Evolutionary conservation across 2,888 invertebrate genomes (phyloP).

Genomic region (Cosmia trapezina): DNA sequence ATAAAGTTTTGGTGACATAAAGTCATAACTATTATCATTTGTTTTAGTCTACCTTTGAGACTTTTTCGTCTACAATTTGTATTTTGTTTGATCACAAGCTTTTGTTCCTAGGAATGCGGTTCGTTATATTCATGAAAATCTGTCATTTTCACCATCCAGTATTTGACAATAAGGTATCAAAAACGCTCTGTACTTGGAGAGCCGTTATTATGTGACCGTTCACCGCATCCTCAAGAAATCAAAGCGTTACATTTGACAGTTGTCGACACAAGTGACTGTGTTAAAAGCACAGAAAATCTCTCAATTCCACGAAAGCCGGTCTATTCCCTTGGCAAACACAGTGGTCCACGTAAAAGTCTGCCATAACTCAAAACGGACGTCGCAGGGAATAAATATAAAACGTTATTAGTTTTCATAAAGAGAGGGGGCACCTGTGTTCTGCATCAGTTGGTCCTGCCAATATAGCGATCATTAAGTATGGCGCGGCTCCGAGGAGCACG

Average conservation of each 20-base stretch:
- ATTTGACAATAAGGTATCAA: too few relatives aligned
- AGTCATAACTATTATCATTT: not conserved
- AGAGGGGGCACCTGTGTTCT: slow-evolving; percentile 64
- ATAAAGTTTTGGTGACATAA: not conserved
- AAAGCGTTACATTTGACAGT: not conserved
- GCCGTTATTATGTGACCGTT: too few relatives aligned
- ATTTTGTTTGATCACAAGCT: too few relatives aligned
- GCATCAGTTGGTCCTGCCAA: slow-evolving; percentile 70
- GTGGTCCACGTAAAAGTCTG: slow-evolving; percentile 43
- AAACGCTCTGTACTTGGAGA: too few relatives aligned
- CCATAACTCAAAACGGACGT: slow-evolving; percentile 45
- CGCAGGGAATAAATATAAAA: slow-evolving; percentile 69
- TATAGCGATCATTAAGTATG: slow-evolving; percentile 60
- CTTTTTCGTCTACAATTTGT: not conserved
- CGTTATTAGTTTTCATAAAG: slow-evolving; percentile 72
- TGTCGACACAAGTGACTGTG: not conserved
- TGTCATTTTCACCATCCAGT: too few relatives aligned
- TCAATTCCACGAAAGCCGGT: slow-evolving; percentile 3
- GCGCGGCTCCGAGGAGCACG: slow-evolving; percentile 17
- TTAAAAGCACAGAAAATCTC: not conserved
- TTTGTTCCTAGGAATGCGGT: too few relatives aligned
- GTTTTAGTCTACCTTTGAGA: not conserved
- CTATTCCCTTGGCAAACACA: slow-evolving; percentile 28
- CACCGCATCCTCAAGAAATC: not conserved
- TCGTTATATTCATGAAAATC: too few relatives aligned